Evolutionary conservation across 2,888 invertebrate species (phyloP).

Genomic region (Amphipoea oculea): DNA sequence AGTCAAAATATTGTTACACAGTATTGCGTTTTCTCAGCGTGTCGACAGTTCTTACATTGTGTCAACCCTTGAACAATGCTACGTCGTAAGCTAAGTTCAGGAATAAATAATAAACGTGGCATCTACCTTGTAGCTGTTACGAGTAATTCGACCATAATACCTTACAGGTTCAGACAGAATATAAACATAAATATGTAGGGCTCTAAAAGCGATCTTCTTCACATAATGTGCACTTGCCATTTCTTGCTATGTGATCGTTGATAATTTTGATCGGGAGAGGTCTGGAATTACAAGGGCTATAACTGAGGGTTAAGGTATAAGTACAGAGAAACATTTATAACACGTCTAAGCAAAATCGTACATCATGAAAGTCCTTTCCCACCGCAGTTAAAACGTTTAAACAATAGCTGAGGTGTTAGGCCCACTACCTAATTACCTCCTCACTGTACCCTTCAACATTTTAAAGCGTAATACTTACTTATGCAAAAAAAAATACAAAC

Average conservation of each 20-base stretch:
- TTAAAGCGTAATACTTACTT: constrained; percentile 7
- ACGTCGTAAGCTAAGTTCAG: neutral
- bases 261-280: constrained; percentile 3
- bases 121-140: neutral
- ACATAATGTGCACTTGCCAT: neutral
- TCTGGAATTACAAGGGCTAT: neutral
- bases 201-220: neutral
- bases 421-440: neutral
- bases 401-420: neutral
- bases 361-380: neutral
- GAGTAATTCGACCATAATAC: neutral
- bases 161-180: neutral
- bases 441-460: constrained; percentile 11
- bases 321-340: neutral
- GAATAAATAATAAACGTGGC: neutral
- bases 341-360: neutral
- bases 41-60: neutral
- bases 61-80: neutral
- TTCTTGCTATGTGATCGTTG: constrained; percentile 16
- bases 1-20: neutral
- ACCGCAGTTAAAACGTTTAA: neutral
- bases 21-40: neutral
- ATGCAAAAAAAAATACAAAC: constrained; percentile 3
- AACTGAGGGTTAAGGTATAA: neutral
- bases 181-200: too few relatives aligned